phyloP scores from a whole-genome alignment of 2,113 vertebrate genomes.

The Pluvianellus socialis region DNA sequence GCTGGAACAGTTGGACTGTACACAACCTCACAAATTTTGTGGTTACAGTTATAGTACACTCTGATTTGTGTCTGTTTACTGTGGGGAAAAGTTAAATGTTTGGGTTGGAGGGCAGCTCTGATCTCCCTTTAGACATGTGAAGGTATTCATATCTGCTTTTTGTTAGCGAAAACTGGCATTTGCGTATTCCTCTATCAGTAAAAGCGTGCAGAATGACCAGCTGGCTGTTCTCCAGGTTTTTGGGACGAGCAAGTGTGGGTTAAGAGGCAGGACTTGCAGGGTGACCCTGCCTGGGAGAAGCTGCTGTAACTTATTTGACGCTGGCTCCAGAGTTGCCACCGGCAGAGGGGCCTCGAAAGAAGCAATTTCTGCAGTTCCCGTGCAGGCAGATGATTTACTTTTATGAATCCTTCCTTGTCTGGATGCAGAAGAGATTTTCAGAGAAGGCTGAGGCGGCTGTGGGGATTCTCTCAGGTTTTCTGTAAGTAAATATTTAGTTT shows the following conservation, averaged over 20 bases:
- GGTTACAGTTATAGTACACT: not conserved
- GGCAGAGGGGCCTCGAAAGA: not conserved
- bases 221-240: not conserved
- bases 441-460: not conserved
- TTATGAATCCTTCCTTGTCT: not conserved
- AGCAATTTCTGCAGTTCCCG: not conserved
- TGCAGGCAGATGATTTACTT: not conserved
- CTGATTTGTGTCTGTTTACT: not conserved
- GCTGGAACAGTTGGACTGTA: rapidly evolving
- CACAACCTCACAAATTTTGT: not conserved
- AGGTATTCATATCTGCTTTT: not conserved
- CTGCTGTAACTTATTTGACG: rapidly evolving
- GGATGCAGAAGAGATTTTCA: not conserved
- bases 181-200: rapidly evolving
- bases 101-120: not conserved
- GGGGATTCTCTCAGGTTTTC: not conserved
- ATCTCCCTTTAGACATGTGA: not conserved
- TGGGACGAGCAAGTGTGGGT: rapidly evolving
- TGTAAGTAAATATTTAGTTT: not conserved
- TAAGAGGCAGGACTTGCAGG: not conserved
- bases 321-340: rapidly evolving
- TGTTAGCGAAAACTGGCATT: rapidly evolving
- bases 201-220: not conserved
- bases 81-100: not conserved
- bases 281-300: not conserved